Percentiles rank a stretch among this genome's conserved stretches.
phyloP scores from a whole-genome alignment of 1,140 invertebrate species.

The Brachionus angularis region DNA sequence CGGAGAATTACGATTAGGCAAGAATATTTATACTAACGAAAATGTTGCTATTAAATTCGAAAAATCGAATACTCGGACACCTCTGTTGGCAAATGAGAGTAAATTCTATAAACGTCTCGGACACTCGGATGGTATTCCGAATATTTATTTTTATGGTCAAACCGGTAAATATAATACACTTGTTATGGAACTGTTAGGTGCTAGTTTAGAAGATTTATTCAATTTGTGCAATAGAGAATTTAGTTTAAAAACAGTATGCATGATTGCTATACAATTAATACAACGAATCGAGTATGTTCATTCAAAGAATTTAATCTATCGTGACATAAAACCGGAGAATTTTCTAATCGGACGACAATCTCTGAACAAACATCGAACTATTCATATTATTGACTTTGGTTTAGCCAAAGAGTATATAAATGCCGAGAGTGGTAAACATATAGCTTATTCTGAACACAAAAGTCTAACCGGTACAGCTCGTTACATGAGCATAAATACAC shows the following conservation, averaged over 20 bases:
- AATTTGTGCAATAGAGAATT: slow-evolving; percentile 47
- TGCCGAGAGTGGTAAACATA: slow-evolving; percentile 16
- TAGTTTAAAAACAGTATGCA: slow-evolving; percentile 44
- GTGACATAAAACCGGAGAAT: slow-evolving; percentile 44
- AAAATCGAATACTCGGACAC: background rate
- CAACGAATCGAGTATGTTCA: slow-evolving; percentile 45
- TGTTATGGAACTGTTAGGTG: slow-evolving; percentile 49
- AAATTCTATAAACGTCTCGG: slow-evolving; percentile 18
- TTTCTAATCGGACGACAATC: slow-evolving; percentile 40
- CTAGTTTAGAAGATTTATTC: slow-evolving; percentile 47
- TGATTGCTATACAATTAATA: slow-evolving; percentile 45
- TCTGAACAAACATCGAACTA: slow-evolving; percentile 23
- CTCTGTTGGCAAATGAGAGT: slow-evolving; percentile 6
- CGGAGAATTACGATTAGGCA: slow-evolving; percentile 31
- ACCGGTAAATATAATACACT: slow-evolving; percentile 56
- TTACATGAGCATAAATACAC: slow-evolving; percentile 42
- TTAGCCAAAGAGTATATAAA: slow-evolving; percentile 40
- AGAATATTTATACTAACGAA: slow-evolving; percentile 28
- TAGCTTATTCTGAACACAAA: slow-evolving; percentile 41
- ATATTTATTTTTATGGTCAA: slow-evolving; percentile 47
- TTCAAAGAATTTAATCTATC: slow-evolving; percentile 45
- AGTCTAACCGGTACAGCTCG: slow-evolving; percentile 40
- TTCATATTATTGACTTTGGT: slow-evolving; percentile 44
- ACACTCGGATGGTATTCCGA: slow-evolving; percentile 54
- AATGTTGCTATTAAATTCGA: slow-evolving; percentile 43